These are phyloP conservation scores for Rana temporaria DNA, from an alignment of 2,113 vertebrate species.

Conservation along the genomic window DNA sequence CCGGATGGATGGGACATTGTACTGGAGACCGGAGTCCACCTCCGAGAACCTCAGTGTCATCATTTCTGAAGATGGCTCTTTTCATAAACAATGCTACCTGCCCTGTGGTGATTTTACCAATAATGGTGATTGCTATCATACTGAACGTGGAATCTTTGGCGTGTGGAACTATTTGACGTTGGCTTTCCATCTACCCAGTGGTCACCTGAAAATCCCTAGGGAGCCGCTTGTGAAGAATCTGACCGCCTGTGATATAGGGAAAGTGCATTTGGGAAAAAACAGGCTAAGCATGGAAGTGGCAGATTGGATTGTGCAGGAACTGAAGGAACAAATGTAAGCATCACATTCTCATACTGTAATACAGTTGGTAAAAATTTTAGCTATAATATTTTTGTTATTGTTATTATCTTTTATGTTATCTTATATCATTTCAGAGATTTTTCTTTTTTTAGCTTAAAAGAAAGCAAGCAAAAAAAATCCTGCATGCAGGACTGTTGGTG, in stretches of 20 bases:
- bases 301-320: no score
- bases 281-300: background rate
- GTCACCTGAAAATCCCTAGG: background rate
- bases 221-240: background rate
- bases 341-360: no score
- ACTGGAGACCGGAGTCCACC: slow-evolving; percentile 37
- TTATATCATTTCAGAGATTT: no score
- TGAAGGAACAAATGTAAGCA: no score
- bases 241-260: background rate
- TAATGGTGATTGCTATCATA: background rate
- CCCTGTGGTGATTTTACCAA: background rate
- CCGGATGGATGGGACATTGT: background rate
- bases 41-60: background rate
- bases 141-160: background rate
- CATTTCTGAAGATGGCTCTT: background rate
- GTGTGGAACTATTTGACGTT: slow-evolving; percentile 12
- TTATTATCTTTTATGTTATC: no score
- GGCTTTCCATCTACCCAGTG: slow-evolving; percentile 7
- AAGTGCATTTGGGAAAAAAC: background rate
- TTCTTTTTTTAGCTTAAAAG: no score
- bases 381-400: no score
- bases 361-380: no score
- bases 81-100: background rate
- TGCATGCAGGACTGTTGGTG: no score
- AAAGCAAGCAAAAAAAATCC: no score